Evolutionary conservation across 2,797 vertebrate genomes (phyloP).

Genomic region (Rhinella marina): DNA sequence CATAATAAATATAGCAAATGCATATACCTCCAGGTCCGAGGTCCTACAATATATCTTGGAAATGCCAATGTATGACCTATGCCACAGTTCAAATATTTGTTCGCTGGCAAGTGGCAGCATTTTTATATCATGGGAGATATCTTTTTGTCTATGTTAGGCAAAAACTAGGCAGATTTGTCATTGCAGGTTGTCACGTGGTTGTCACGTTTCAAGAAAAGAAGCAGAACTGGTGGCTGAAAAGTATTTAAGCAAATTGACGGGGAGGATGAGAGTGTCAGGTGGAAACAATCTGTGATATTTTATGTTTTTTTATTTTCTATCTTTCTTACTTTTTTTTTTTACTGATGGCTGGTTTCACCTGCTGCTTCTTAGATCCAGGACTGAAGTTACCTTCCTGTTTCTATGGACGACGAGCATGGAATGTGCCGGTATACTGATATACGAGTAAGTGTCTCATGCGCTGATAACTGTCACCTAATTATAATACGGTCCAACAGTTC

Average conservation of each 20-base stretch:
- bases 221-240: neutral
- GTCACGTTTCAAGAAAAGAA: too few relatives aligned
- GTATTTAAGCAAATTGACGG: neutral
- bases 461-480: slow-evolving; percentile 23
- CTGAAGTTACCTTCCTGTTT: neutral
- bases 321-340: neutral
- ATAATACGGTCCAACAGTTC: slow-evolving; percentile 6
- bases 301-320: neutral
- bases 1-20: too few relatives aligned
- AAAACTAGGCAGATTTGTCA: too few relatives aligned
- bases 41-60: too few relatives aligned
- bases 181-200: too few relatives aligned
- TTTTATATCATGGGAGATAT: too few relatives aligned
- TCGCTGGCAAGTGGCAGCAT: too few relatives aligned
- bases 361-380: neutral
- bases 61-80: too few relatives aligned
- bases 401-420: neutral
- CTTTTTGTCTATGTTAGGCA: too few relatives aligned
- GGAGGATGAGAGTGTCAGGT: neutral
- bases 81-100: too few relatives aligned
- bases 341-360: neutral
- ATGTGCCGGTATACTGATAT: slow-evolving; percentile 16
- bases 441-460: slow-evolving; percentile 15
- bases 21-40: too few relatives aligned
- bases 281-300: neutral